Evolutionary conservation across 2,113 vertebrate species (phyloP).

Genomic region (Formicarius rufipectus): DNA sequence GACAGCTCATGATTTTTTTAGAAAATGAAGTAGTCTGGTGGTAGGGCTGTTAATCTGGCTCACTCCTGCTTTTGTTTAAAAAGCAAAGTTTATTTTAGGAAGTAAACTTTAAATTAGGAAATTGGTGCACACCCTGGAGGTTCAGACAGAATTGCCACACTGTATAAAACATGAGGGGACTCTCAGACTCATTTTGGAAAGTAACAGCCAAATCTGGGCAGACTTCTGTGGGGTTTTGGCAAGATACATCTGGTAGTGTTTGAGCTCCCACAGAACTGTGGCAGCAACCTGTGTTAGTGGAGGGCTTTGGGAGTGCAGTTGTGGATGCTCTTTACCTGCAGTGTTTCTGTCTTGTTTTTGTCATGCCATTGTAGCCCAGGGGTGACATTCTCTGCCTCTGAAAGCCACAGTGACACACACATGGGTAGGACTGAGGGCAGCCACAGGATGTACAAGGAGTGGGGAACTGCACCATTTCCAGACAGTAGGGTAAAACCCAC

Average conservation of each 20-base stretch:
- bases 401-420: conserved; percentile 35
- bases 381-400: conserved; percentile 62
- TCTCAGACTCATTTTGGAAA: background rate
- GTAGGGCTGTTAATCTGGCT: background rate
- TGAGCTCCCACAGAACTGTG: background rate
- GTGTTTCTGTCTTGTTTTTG: conserved; percentile 38
- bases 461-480: conserved; percentile 23
- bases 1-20: background rate
- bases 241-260: background rate
- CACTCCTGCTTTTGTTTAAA: background rate
- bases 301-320: background rate
- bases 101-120: background rate
- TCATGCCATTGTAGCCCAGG: conserved; percentile 50
- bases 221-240: background rate
- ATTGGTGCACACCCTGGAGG: background rate
- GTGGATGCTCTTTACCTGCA: background rate
- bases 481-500: conserved; percentile 25
- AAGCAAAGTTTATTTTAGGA: conserved; percentile 5
- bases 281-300: background rate
- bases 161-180: background rate
- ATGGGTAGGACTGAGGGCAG: conserved; percentile 32
- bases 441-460: background rate
- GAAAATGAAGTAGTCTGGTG: background rate
- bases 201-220: background rate
- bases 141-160: background rate